Conservation (phyloP, 2,113 vertebrate species). For the Stercorarius parasiticus region DNA sequence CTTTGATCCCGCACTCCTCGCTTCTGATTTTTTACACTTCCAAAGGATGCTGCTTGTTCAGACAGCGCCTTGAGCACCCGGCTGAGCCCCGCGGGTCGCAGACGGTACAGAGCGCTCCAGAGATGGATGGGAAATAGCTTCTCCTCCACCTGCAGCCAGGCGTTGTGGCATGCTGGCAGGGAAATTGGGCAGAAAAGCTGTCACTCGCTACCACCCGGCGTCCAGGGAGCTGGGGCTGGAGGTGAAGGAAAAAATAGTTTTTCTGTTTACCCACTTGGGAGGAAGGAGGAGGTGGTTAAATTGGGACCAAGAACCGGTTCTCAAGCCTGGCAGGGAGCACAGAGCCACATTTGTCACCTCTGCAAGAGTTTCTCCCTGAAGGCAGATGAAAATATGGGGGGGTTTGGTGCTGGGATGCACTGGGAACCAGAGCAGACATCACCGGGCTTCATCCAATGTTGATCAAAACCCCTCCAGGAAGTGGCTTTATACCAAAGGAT, state of each 20-base stretch:
- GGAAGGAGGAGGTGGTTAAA: neutral
- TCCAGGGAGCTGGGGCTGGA: neutral
- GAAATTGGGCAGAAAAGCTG: neutral
- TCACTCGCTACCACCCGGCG: neutral
- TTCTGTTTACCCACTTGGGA: neutral
- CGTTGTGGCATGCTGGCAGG: neutral
- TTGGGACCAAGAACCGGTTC: neutral
- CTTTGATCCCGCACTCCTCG: neutral
- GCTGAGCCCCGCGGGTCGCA: neutral
- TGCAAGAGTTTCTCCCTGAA: neutral
- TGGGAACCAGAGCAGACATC: neutral
- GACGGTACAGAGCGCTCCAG: neutral
- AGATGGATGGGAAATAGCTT: neutral
- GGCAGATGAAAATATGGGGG: rapidly evolving
- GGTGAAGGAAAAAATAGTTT: neutral
- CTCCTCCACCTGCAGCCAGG: neutral
- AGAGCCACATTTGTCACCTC: neutral
- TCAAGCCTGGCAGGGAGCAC: neutral
- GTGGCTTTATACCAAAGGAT: neutral
- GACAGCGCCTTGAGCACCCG: neutral
- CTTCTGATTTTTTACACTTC: neutral
- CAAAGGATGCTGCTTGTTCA: neutral
- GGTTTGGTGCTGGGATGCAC: neutral
- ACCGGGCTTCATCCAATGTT: neutral
- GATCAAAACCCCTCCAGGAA: neutral